Evolutionary conservation across 2,888 invertebrate genomes (phyloP).

Genomic region (Acleris emargana): DNA sequence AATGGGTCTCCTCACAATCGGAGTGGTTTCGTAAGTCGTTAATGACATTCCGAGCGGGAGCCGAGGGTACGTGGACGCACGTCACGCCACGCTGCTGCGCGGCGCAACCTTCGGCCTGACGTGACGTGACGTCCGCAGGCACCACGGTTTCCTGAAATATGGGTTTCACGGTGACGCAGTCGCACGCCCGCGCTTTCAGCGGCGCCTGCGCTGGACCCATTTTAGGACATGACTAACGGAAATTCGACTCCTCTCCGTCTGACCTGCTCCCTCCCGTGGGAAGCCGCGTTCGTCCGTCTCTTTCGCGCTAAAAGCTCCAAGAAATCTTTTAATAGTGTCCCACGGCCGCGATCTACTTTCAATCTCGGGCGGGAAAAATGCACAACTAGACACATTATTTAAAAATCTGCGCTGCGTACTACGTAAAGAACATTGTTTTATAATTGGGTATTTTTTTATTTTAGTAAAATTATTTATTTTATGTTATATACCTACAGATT

Average conservation of each 20-base stretch:
- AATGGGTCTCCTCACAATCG: slow-evolving; percentile 51
- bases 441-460: slow-evolving; percentile 12
- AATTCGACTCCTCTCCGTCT: slow-evolving; percentile 85
- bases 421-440: slow-evolving; percentile 20
- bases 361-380: slow-evolving; percentile 80
- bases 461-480: slow-evolving; percentile 7
- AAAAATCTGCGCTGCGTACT: slow-evolving; percentile 52
- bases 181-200: slow-evolving; percentile 83
- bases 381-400: slow-evolving; percentile 60
- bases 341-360: slow-evolving; percentile 84
- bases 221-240: slow-evolving; percentile 89
- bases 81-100: slow-evolving; percentile 60
- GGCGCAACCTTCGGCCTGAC: slow-evolving; percentile 56
- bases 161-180: slow-evolving; percentile 80
- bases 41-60: slow-evolving; percentile 73
- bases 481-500: neutral
- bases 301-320: slow-evolving; percentile 81
- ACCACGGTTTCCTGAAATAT: slow-evolving; percentile 78
- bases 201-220: slow-evolving; percentile 86
- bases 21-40: slow-evolving; percentile 68
- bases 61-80: slow-evolving; percentile 65
- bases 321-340: slow-evolving; percentile 85
- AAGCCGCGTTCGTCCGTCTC: slow-evolving; percentile 68
- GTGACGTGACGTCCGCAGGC: slow-evolving; percentile 62
- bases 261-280: slow-evolving; percentile 78